Conservation (phyloP, 23 tunicate species). For the Styela clava region DNA sequence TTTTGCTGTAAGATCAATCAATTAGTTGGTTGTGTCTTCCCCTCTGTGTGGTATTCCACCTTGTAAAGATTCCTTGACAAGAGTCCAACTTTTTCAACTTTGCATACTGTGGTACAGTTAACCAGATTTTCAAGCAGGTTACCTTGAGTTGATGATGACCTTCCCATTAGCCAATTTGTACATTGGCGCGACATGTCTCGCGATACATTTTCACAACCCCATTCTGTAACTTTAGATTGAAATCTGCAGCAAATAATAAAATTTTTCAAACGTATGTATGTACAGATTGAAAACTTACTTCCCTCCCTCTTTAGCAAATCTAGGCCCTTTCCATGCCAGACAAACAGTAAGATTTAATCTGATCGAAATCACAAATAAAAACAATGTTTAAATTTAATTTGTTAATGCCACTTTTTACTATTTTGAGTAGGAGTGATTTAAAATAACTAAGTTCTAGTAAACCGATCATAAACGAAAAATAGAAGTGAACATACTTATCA, state of each 20-base stretch:
- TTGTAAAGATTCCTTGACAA: conserved; percentile 14
- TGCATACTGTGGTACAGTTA: conserved; percentile 22
- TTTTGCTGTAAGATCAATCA: too few relatives aligned
- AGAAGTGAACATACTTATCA: conserved; percentile 20
- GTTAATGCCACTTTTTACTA: too few relatives aligned
- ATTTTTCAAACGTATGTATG: too few relatives aligned
- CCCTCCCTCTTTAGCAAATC: too few relatives aligned
- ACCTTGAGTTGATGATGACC: not conserved
- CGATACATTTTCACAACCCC: conserved; percentile 32
- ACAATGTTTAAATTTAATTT: too few relatives aligned
- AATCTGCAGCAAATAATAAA: not conserved
- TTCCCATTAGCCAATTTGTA: conserved; percentile 24
- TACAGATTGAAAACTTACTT: too few relatives aligned
- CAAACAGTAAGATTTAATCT: too few relatives aligned
- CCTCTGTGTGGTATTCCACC: conserved; percentile 22
- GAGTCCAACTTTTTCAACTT: conserved; percentile 20
- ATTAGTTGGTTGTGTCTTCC: not conserved
- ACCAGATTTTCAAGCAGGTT: not conserved
- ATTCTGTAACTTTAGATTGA: conserved; percentile 17
- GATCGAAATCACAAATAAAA: too few relatives aligned
- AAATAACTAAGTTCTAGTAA: too few relatives aligned
- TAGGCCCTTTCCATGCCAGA: too few relatives aligned
- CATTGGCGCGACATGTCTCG: conserved; percentile 32
- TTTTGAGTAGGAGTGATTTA: too few relatives aligned
- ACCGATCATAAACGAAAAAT: too few relatives aligned